A percentile compares a stretch with the other conserved stretches of the same genome.
Evolutionary conservation across 2,113 vertebrate genomes (phyloP).

Genomic region (Speoplatyrhinus poulsoni): DNA sequence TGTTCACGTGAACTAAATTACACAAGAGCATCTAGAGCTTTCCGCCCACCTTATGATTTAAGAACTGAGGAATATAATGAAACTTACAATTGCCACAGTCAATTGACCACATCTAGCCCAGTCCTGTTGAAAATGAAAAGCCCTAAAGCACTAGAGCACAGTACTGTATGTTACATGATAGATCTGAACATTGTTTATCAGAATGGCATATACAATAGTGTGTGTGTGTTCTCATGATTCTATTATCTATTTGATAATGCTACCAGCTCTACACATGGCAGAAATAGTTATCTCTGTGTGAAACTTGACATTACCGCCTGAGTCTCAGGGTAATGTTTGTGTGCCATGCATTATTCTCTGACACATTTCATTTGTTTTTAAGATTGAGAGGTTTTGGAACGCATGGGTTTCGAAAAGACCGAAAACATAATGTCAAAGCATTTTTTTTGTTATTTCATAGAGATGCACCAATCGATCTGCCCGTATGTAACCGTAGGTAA

Average conservation of each 20-base stretch:
- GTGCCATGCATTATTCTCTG: not conserved
- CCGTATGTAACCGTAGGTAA: too few relatives aligned
- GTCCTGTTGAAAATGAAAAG: not conserved
- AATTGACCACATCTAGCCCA: not conserved
- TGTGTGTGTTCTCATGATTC: not conserved
- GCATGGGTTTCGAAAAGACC: not conserved
- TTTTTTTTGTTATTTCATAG: not conserved
- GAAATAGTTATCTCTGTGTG: constrained; percentile 10
- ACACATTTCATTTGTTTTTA: constrained; percentile 14
- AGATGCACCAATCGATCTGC: too few relatives aligned
- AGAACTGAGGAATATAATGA: not conserved
- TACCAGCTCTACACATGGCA: constrained; percentile 4
- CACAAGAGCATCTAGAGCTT: constrained; percentile 19
- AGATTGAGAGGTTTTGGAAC: not conserved
- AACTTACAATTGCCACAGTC: not conserved
- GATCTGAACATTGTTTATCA: not conserved
- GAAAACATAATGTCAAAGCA: not conserved
- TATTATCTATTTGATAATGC: not conserved
- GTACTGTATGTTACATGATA: not conserved
- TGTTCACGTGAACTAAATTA: constrained; percentile 44
- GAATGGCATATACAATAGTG: not conserved
- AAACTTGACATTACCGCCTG: not conserved
- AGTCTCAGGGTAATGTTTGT: constrained; percentile 23
- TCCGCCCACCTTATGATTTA: constrained; percentile 12
- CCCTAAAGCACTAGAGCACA: not conserved